Evolutionary conservation across 2,888 invertebrate genomes (phyloP), one percentile per base, ranked within the genome.

Genomic region (Ennomos erosarius): DNA sequence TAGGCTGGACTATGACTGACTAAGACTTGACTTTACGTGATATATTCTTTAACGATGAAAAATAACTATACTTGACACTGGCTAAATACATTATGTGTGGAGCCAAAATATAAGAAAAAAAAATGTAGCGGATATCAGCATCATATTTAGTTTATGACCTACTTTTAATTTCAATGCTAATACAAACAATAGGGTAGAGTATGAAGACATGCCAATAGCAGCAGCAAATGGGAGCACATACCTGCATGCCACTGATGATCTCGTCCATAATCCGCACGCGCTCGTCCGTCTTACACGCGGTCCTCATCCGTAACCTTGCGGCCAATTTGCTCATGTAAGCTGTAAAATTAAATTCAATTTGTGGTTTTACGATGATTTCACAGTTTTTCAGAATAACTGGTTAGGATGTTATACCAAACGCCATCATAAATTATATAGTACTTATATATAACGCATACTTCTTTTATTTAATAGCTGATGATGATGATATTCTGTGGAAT

Each of bases 181-280:
- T 36, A 35, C 36, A 40, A 51, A 51, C 51, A 56, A 45, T 12
- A 95, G 94, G 75, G 95, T 9, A 44, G 26, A 12, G 36, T 9
- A 39, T n/a, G 37, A 47, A 38, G 47, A 39, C n/a, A 43, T 58
- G 51, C 54, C 42, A 13, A 26, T 26, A 42, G 34, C 10, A 55
- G 26, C 26, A 6, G 26, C 26, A 47, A 62, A 55, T 58, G 48
- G 60, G 53, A 52, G 48, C 59, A 96, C 96, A 95, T 64, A 97
- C 97, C 90, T 98, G 96, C 88, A 99, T 98, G 47, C 98, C 99
- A 58, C 95, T 94, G 64, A 99, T 96, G 70, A 99, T 96, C 93
- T 99, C 99, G 80, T 97, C 98, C 98, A 99, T 99, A 48, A 98
- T 93, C 52, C 97, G 94, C 42, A 99, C 97, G 64, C 99, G 93